A percentile compares a stretch with the other conserved stretches of the same genome.
Evolutionary conservation across 2,797 vertebrate genomes (phyloP).

Genomic region (Labroides dimidiatus): DNA sequence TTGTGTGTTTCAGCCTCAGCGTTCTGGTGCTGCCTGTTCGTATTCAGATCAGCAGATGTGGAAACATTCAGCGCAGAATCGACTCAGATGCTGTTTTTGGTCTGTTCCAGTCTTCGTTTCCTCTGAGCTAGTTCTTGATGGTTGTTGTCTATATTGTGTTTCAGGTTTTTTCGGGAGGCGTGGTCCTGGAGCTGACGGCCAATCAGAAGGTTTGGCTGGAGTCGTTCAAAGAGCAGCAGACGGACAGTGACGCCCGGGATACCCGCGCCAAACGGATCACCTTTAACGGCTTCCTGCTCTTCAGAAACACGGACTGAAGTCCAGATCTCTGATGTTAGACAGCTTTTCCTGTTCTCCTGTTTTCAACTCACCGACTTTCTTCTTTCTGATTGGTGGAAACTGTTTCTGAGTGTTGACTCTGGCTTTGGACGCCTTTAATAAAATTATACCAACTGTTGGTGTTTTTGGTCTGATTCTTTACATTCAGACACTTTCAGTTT

Average conservation of each 20-base stretch:
- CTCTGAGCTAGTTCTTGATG: too few relatives aligned
- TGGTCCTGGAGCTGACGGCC: conserved; percentile 45
- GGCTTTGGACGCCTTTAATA: background rate
- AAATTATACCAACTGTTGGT: background rate
- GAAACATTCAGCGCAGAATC: too few relatives aligned
- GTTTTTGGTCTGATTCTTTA: background rate
- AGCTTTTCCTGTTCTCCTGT: too few relatives aligned
- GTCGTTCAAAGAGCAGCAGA: conserved; percentile 38
- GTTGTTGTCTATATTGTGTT: conserved; percentile 14
- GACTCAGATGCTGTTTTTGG: too few relatives aligned
- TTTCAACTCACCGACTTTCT: too few relatives aligned
- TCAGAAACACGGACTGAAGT: conserved; percentile 2
- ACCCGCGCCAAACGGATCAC: conserved; percentile 31
- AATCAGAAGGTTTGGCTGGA: conserved; percentile 64
- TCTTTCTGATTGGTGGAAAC: too few relatives aligned
- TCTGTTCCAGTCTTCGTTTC: too few relatives aligned
- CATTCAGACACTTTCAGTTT: background rate
- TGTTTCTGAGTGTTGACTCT: background rate
- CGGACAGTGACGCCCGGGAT: accelerated
- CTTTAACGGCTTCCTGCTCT: conserved; percentile 76
- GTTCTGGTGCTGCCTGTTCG: too few relatives aligned
- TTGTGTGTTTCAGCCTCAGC: too few relatives aligned
- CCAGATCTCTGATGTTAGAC: background rate
- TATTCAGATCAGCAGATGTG: too few relatives aligned
- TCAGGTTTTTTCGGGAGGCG: conserved; percentile 71